Percentiles rank a stretch among this genome's conserved stretches.
Evolutionary conservation across 2,888 invertebrate species (phyloP).

Genomic region (Habrosyne pyritoides): DNA sequence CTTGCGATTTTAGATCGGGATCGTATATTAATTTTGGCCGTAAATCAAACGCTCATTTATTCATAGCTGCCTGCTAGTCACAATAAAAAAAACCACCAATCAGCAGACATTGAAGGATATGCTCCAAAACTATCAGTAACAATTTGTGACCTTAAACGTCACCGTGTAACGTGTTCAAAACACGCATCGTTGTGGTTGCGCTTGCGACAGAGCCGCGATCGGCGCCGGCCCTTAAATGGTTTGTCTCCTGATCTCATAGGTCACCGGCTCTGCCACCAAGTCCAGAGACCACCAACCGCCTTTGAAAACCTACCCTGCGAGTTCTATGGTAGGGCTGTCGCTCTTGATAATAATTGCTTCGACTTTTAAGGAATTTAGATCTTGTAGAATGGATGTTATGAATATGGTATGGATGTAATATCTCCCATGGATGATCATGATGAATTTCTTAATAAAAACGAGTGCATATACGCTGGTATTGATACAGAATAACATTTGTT

Average conservation of each 20-base stretch:
- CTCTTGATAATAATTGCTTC: not conserved
- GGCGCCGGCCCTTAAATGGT: constrained; percentile 75
- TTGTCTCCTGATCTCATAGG: constrained; percentile 72
- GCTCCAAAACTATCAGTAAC: not conserved
- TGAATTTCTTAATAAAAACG: too few relatives aligned
- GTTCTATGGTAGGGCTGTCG: not conserved
- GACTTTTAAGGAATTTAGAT: not conserved
- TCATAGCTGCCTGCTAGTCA: too few relatives aligned
- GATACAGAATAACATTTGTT: too few relatives aligned
- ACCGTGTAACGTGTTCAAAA: constrained; percentile 27
- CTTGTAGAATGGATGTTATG: not conserved
- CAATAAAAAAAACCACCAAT: too few relatives aligned
- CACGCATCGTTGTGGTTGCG: constrained; percentile 26
- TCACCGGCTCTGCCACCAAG: constrained; percentile 55
- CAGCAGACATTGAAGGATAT: too few relatives aligned
- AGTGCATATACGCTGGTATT: too few relatives aligned
- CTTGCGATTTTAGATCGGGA: too few relatives aligned
- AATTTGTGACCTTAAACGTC: constrained; percentile 34
- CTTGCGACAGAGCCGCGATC: constrained; percentile 55
- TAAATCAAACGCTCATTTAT: too few relatives aligned
- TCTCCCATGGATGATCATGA: too few relatives aligned
- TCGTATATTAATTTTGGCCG: too few relatives aligned
- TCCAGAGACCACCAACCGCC: constrained; percentile 31
- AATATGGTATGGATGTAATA: too few relatives aligned
- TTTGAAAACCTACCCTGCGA: constrained; percentile 21